Evolutionary conservation across 2,797 vertebrate genomes (phyloP).

Genomic region (Gastrophryne carolinensis): DNA sequence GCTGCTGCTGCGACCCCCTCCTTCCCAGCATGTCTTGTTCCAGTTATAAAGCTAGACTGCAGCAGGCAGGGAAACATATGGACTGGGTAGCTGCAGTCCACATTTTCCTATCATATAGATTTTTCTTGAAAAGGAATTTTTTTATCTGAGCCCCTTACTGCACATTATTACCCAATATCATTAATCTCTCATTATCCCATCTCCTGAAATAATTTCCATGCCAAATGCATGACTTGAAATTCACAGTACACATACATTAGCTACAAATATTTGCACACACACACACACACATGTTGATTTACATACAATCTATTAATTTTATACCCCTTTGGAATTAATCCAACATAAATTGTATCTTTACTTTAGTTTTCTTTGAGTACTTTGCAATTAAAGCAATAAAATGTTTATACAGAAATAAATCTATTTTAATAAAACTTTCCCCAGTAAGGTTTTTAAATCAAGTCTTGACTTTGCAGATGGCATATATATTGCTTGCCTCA

Average conservation of each 20-base stretch:
- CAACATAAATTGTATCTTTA: constrained; percentile 24
- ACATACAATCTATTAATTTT: background rate
- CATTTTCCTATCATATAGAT: background rate
- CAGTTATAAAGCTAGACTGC: background rate
- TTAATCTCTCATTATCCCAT: background rate
- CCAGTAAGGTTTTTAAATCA: constrained; percentile 49
- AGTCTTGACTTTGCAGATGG: constrained; percentile 46
- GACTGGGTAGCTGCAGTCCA: background rate
- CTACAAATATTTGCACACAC: background rate
- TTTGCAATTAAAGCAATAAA: constrained; percentile 60
- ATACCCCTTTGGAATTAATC: constrained; percentile 31
- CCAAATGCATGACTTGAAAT: no score
- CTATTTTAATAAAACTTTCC: constrained; percentile 55
- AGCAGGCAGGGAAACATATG: background rate
- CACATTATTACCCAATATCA: background rate
- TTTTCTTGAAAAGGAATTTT: background rate
- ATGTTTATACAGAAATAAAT: constrained; percentile 63
- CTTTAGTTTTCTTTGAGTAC: constrained; percentile 51
- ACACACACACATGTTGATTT: constrained; percentile 10
- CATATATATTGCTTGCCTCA: constrained; percentile 48
- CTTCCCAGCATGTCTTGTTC: no score
- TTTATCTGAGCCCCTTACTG: background rate
- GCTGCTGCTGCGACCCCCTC: no score
- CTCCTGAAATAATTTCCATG: background rate
- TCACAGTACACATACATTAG: background rate